Evolutionary conservation across 2,888 invertebrate genomes (phyloP).

Genomic region (Diloba caeruleocephala): DNA sequence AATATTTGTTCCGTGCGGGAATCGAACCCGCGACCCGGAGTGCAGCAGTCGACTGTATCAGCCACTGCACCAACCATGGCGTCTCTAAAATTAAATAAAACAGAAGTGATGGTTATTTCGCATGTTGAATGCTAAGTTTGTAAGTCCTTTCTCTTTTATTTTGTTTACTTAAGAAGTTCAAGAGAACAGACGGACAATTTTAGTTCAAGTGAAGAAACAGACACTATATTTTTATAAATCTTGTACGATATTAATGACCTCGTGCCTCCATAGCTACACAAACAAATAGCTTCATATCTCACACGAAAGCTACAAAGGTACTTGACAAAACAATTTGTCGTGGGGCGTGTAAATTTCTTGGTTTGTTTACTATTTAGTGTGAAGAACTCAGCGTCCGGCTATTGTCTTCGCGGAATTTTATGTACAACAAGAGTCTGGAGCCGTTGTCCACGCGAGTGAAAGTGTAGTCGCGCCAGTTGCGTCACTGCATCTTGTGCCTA

Average conservation of each 20-base stretch:
- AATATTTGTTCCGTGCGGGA: too few relatives aligned
- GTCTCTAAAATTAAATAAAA: too few relatives aligned
- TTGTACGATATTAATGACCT: not conserved
- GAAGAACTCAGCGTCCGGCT: slow-evolving; percentile 51
- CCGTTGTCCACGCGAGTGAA: slow-evolving; percentile 52
- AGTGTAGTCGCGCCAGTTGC: slow-evolving; percentile 42
- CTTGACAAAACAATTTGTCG: slow-evolving; percentile 37
- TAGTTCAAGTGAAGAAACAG: not conserved
- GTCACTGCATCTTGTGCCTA: slow-evolving; percentile 43
- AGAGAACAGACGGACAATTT: not conserved
- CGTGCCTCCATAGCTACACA: not conserved
- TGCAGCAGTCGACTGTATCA: too few relatives aligned
- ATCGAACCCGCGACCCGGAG: too few relatives aligned
- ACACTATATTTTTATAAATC: not conserved
- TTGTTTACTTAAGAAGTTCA: not conserved
- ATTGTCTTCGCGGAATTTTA: slow-evolving; percentile 52
- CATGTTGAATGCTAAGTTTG: not conserved
- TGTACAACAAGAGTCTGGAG: slow-evolving; percentile 50
- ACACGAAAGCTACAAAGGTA: slow-evolving; percentile 23
- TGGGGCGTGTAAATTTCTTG: slow-evolving; percentile 33
- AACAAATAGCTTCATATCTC: slow-evolving; percentile 11
- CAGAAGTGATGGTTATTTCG: too few relatives aligned
- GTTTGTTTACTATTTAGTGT: slow-evolving; percentile 36
- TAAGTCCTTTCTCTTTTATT: slow-evolving; percentile 1
- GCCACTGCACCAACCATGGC: too few relatives aligned